Evolutionary conservation across 2,113 vertebrate genomes (phyloP), one percentile per base, ranked within the genome.

Genomic region (Argyrosomus japonicus): DNA sequence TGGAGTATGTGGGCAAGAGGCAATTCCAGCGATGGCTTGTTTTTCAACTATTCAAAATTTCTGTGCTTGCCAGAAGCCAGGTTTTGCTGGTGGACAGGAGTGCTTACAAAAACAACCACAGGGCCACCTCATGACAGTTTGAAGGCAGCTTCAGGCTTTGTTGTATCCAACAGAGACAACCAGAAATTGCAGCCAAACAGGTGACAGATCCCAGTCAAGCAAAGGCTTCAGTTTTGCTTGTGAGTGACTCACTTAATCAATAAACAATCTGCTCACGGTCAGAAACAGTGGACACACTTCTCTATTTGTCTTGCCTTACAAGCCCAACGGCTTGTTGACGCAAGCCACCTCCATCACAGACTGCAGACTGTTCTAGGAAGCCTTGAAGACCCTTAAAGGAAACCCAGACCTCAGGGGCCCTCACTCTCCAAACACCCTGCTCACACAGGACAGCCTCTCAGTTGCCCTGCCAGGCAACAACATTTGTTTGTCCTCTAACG

Each of bases 401-500:
- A 89, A 82, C 68, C 61, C 88, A 87, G 85, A 86, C 89, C 85
- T 75, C 47, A 65, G 82, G 77, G 75, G 77, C 78, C 83, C 69
- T 78, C 32, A 14, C 48, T 85, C 76, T 75, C 82, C 70, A 88
- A 89, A 91, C 83, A 85, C 76, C 23, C 76, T 3, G 60, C 82
- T 89, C 85, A 87, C 86, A 92, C 84, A 93, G 91, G 81, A 80
- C 75, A 84, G 87, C 72, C 85, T 91, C 88, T 92, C 87, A 92
- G 91, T 91, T 77, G 57, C 88, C 75, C 64, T 89, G 90, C 87
- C 90, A 93, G 79, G 83, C 88, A 90, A 88, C 94, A 90, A 88
- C 88, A 87, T 90, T 95, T 94, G 94, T 95, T 95, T 95, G 93
- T 94, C 90, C 87, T 91, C 81, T n/a, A 9, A 15, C 27, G 79